Base-by-base conservation (phyloP, 2,888 invertebrate genomes). In the Acanthococcus lagerstroemiae region DNA sequence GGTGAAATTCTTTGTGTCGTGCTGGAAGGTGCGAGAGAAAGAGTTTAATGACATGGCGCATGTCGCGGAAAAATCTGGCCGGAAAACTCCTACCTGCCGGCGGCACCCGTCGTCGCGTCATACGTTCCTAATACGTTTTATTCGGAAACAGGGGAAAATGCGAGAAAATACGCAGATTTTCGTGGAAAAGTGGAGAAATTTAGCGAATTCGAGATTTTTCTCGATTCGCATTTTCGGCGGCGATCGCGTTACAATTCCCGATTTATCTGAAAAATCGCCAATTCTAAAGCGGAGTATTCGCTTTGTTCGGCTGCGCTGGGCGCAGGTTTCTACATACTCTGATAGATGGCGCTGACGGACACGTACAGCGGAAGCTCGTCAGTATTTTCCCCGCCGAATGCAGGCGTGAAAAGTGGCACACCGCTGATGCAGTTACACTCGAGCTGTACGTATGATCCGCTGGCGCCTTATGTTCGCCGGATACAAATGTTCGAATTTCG, bases 401-500 rank as follows among this genome's bases (percentile, higher is more conserved):
- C 12, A 37, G n/a, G n/a, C n/a, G n/a, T n/a, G n/a, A n/a, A n/a
- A n/a, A n/a, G n/a, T n/a, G n/a, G n/a, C n/a, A n/a, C n/a, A n/a
- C n/a, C n/a, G n/a, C n/a, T n/a, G n/a, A n/a, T n/a, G n/a, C n/a
- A n/a, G n/a, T n/a, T n/a, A n/a, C n/a, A n/a, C n/a, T n/a, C 54
- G 26, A 25, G 2, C 27, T 15, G 15, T 30, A 26, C 19, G 30
- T 25, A 17, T 7, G 45, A 37, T 57, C 55, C 12, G 46, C 57
- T 19, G 24, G 21, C 9, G 55, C 19, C 37, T 58, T 54, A 63
- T 68, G 19, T 17, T 58, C 56, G 24, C 68, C 68, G 63, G 54
- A 61, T 63, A 67, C 67, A 60, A 68, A 65, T 67, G 68, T 67
- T 68, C 68, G 68, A 67, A 68, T 68, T 68, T 68, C 68, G 67